phyloP scores from a whole-genome alignment of 1,140 invertebrate species.

The Coboldia fuscipes region DNA sequence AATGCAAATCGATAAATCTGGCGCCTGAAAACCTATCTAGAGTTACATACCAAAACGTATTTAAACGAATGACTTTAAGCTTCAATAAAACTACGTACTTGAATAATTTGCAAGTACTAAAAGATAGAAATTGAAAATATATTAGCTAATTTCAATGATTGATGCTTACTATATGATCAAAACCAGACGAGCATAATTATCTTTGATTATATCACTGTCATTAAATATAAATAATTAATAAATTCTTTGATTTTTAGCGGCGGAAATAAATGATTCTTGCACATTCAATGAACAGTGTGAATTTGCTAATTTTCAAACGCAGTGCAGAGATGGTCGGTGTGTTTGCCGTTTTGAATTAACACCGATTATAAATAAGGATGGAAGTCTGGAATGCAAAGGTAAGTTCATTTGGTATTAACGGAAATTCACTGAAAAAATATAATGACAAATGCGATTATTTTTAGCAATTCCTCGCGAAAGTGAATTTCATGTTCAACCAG shows the following conservation, averaged over 20 bases:
- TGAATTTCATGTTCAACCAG: constrained; percentile 50
- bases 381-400: constrained; percentile 46
- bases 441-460: constrained; percentile 6
- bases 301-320: constrained; percentile 36
- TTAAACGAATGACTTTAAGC: too few species aligned
- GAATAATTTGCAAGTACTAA: too few species aligned
- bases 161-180: too few species aligned
- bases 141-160: too few species aligned
- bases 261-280: constrained; percentile 54
- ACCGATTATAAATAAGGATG: constrained; percentile 38
- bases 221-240: not conserved
- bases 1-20: too few species aligned
- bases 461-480: constrained; percentile 13
- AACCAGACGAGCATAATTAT: too few species aligned
- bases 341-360: constrained; percentile 54
- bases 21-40: too few species aligned
- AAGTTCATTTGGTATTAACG: constrained; percentile 12
- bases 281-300: constrained; percentile 67
- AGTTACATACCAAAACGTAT: too few species aligned
- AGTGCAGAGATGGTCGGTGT: constrained; percentile 53
- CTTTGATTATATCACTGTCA: not conserved
- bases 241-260: constrained; percentile 32
- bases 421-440: not conserved
- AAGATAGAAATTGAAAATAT: too few species aligned
- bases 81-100: too few species aligned